These are phyloP conservation scores for Physocephala rufipes DNA, from an alignment of 2,888 invertebrate genomes.

Conservation along the genomic window DNA sequence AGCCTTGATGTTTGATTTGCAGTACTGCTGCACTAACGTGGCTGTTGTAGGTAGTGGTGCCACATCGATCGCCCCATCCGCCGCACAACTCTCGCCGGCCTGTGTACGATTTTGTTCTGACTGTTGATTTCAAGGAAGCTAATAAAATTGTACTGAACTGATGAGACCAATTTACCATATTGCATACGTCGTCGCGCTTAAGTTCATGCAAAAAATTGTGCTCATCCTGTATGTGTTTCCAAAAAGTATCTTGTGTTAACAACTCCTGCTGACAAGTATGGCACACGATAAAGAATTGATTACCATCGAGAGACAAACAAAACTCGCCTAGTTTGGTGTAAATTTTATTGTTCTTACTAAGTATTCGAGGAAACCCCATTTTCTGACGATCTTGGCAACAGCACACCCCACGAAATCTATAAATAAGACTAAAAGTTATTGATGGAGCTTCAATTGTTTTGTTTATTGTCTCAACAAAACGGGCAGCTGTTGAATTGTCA, in stretches of 20 bases:
- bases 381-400: background rate
- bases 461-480: slow-evolving; percentile 24
- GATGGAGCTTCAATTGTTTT: slow-evolving; percentile 17
- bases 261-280: slow-evolving; percentile 61
- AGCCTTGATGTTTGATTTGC: slow-evolving; percentile 37
- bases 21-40: slow-evolving; percentile 41
- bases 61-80: slow-evolving; percentile 52
- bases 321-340: slow-evolving; percentile 61
- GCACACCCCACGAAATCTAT: background rate
- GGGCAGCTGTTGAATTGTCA: slow-evolving; percentile 9
- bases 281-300: slow-evolving; percentile 58
- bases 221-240: slow-evolving; percentile 62
- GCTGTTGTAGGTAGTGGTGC: slow-evolving; percentile 45
- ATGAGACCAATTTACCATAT: background rate
- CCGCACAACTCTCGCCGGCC: slow-evolving; percentile 15
- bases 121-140: background rate
- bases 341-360: slow-evolving; percentile 61
- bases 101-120: background rate
- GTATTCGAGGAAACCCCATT: slow-evolving; percentile 62
- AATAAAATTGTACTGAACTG: background rate
- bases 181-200: slow-evolving; percentile 17
- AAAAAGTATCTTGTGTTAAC: slow-evolving; percentile 60
- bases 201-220: slow-evolving; percentile 57
- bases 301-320: slow-evolving; percentile 58
- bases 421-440: background rate